Conservation (phyloP, 2,113 vertebrate genomes). For the Hypomesus transpacificus region DNA sequence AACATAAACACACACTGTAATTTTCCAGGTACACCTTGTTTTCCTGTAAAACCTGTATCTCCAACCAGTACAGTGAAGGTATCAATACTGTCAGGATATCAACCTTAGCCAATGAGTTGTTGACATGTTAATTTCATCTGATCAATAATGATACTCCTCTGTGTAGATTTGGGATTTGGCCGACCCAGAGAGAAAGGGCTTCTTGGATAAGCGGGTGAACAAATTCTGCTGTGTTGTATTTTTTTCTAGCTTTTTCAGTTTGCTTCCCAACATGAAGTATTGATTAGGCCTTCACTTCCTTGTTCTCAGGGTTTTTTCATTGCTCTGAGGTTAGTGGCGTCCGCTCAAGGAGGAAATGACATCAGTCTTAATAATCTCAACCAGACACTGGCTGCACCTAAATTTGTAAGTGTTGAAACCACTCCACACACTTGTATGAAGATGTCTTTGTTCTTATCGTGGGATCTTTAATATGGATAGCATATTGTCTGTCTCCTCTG, state of each 20-base stretch:
- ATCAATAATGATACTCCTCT: not conserved
- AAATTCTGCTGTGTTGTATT: not conserved
- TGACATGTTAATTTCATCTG: not conserved
- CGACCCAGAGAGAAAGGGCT: conserved; percentile 91
- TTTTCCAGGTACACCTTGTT: no score
- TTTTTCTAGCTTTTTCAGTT: not conserved
- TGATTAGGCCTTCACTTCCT: conserved; percentile 9
- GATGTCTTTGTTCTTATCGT: not conserved
- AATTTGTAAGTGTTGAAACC: conserved; percentile 81
- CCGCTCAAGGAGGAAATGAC: conserved; percentile 89
- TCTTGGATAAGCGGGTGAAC: conserved; percentile 92
- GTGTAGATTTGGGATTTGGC: conserved; percentile 96
- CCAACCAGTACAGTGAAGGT: no score
- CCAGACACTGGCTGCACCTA: conserved; percentile 81
- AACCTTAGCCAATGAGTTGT: no score
- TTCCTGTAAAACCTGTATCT: no score
- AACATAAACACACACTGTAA: not conserved
- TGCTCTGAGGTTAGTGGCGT: conserved; percentile 87
- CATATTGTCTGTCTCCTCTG: not conserved
- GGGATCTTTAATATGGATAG: not conserved
- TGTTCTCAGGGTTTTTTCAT: conserved; percentile 85
- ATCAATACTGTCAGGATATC: no score
- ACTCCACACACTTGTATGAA: not conserved
- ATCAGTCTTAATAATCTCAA: conserved; percentile 80
- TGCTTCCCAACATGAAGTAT: not conserved